Base-by-base conservation (phyloP, 1,140 invertebrate genomes). In the Trichogramma pretiosum region DNA sequence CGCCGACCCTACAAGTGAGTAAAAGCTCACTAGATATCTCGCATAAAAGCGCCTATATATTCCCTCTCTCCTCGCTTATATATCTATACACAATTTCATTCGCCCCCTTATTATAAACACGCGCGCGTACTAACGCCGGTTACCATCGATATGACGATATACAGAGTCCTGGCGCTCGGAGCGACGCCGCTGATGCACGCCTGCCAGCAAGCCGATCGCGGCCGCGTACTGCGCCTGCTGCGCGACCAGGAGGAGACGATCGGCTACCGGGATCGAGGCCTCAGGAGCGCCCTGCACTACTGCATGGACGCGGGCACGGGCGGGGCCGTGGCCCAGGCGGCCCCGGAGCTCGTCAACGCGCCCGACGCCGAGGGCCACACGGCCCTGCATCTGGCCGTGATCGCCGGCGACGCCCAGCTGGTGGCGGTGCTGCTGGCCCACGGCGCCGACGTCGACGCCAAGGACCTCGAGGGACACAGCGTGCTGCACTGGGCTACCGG, bases 401-500 rank as follows among this genome's bases (percentile, higher is more conserved):
- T 95, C 60, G 87, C 90, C 50, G 91, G 91, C 10, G 89, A 90
- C 63, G 81, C 83, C 55, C 80, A 83, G 18, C 77, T 93, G 45
- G 84, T 91, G 34, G 83, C 85, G 43, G 84, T 86, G 21, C 71
- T 94, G 5, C 64, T 93, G 34, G 81, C 84, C 13, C 84, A 84
- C 48, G 82, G 84, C 19, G 92, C 93, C 9, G 85, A 95, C 60
- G 81, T 97, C 34, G 86, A 89, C 64, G 83, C 84, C 26, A 76
- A 86, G 42, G 95, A 98, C 68, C 83, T 89, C 61, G 94, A 98
- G 65, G 83, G 86, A 40, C 95, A 99, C 64, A 93, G 93, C 2
- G 85, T 90, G n/a, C 83, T 96, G 13, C 95, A 99, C 69, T 99
- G 95, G 95, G 94, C 95, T 3, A 93, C 91, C 55, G 93, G 93